phyloP scores from a whole-genome alignment of 64 coral and sea anemone genomes.

The Montipora sp. region DNA sequence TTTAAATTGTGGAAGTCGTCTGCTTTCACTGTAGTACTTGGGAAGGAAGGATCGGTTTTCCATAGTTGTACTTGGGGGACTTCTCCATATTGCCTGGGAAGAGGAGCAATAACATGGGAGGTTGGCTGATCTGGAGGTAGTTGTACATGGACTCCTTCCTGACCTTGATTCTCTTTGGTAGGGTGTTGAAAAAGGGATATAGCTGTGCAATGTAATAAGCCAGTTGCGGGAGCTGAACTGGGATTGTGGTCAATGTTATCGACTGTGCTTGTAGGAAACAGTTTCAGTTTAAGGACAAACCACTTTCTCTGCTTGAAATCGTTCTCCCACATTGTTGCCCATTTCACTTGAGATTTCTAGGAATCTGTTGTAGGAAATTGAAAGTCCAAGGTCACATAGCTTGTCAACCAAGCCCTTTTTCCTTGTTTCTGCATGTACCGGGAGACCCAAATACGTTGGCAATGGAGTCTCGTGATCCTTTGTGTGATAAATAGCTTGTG shows the following conservation, averaged over 20 bases:
- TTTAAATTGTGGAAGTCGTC: too few relatives aligned
- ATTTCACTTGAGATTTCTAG: constrained; percentile 68
- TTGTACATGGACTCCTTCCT: constrained; percentile 36
- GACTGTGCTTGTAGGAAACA: constrained; percentile 51
- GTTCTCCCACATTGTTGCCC: constrained; percentile 56
- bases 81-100: not conserved
- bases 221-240: not conserved
- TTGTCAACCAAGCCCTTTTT: constrained; percentile 65
- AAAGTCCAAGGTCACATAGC: constrained; percentile 60
- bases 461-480: not conserved
- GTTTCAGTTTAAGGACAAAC: constrained; percentile 60
- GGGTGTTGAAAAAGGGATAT: constrained; percentile 37
- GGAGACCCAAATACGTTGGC: constrained; percentile 49
- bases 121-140: constrained; percentile 1
- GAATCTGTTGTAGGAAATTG: constrained; percentile 77
- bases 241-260: constrained; percentile 72
- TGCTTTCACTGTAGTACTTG: not conserved
- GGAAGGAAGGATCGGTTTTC: constrained; percentile 49
- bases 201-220: constrained; percentile 1
- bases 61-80: not conserved
- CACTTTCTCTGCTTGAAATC: constrained; percentile 64
- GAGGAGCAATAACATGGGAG: not conserved
- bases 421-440: constrained; percentile 72
- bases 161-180: not conserved
- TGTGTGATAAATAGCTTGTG: not conserved